Conservation (phyloP, 2,797 vertebrate genomes). For the Oryzias dopingdopingensis region DNA sequence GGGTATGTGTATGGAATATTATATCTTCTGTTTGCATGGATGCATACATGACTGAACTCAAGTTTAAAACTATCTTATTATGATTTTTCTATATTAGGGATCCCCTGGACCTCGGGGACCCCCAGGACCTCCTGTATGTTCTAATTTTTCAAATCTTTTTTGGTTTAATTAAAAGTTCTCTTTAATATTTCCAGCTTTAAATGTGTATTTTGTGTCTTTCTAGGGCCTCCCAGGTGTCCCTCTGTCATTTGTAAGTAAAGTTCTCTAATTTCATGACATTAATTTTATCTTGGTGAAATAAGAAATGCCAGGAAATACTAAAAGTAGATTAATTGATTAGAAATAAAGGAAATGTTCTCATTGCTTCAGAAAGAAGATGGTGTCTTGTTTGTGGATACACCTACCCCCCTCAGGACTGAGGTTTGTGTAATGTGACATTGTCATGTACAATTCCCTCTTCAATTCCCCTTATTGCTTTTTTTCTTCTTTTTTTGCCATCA, state of each 20-base stretch:
- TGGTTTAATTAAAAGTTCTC: conserved; percentile 6
- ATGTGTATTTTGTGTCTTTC: conserved; percentile 35
- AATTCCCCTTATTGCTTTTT: no score
- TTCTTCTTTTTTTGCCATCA: conserved; percentile 38
- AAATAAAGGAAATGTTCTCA: no score
- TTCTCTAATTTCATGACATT: conserved; percentile 23
- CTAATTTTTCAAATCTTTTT: not conserved
- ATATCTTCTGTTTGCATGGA: conserved; percentile 4
- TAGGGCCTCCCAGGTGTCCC: conserved; percentile 84
- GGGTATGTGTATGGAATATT: conserved; percentile 75
- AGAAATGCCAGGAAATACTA: no score
- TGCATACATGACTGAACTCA: conserved; percentile 6
- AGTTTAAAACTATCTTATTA: conserved; percentile 1
- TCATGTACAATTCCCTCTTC: not conserved
- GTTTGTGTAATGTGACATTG: conserved; percentile 59
- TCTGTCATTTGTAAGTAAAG: conserved; percentile 84
- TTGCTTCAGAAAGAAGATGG: conserved; percentile 82
- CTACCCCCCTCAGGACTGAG: conserved; percentile 79
- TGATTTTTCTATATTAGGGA: conserved; percentile 77
- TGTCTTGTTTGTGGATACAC: conserved; percentile 78
- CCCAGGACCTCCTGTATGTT: conserved; percentile 88
- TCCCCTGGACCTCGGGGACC: conserved; percentile 88
- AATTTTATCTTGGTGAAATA: not conserved
- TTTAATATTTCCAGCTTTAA: conserved; percentile 15
- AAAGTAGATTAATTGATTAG: no score